These are phyloP conservation scores for Sternarchorhynchus goeldii DNA, from an alignment of 2,797 vertebrate species.

Conservation along the genomic window DNA sequence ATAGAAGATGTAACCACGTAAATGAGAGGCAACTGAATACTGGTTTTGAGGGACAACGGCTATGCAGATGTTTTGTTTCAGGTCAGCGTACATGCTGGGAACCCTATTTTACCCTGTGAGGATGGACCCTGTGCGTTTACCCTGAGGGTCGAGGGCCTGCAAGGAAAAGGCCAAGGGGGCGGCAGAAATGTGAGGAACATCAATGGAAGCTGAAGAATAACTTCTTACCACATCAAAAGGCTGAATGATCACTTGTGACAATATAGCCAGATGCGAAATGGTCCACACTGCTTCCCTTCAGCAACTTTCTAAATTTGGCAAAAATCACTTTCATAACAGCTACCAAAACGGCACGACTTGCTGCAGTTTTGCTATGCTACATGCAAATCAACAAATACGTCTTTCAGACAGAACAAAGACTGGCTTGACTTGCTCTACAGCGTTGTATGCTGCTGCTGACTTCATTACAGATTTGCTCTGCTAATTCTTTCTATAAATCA, in stretches of 20 bases:
- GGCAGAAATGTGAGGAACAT: not conserved
- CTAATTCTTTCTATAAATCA: too few species aligned
- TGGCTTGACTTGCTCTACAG: too few species aligned
- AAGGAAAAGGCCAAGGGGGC: not conserved
- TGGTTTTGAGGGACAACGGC: not conserved
- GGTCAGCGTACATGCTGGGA: slow-evolving; percentile 12
- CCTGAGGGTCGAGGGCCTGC: too few species aligned
- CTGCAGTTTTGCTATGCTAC: too few species aligned
- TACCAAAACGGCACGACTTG: not conserved
- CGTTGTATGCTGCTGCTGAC: too few species aligned
- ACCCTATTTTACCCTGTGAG: not conserved
- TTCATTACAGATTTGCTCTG: too few species aligned
- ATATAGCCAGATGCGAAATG: too few species aligned
- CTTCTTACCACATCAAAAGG: slow-evolving; percentile 20
- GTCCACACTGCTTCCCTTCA: not conserved
- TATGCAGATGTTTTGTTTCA: not conserved
- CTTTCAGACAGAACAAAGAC: too few species aligned
- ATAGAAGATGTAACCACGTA: not conserved
- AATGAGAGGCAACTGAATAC: not conserved
- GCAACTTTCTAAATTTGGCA: not conserved
- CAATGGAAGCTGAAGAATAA: slow-evolving; percentile 7
- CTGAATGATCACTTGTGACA: not conserved
- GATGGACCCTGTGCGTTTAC: too few species aligned
- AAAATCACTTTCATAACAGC: not conserved
- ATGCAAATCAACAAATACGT: too few species aligned